These are phyloP conservation scores for Syncerus caffer DNA, from an alignment of 2,797 vertebrate species.

Conservation along the genomic window DNA sequence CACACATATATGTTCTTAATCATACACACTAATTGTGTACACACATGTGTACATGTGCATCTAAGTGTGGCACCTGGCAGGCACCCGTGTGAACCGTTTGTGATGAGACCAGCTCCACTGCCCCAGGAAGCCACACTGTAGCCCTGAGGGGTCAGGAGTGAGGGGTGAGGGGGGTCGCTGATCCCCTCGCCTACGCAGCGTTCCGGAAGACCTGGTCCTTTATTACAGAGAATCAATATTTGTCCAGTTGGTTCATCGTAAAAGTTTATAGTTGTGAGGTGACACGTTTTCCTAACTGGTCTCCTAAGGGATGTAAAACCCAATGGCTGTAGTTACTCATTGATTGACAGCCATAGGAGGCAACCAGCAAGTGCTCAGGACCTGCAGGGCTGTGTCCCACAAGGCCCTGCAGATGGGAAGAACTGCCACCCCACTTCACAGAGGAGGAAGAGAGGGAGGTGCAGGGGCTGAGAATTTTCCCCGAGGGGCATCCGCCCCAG, in stretches of 20 bases:
- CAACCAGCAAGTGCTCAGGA: accelerated
- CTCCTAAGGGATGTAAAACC: constrained; percentile 36
- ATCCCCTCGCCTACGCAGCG: accelerated
- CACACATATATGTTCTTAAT: not conserved
- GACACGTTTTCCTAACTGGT: constrained; percentile 27
- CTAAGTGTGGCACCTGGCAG: accelerated
- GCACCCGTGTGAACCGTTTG: accelerated
- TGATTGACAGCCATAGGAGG: not conserved
- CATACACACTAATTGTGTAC: accelerated
- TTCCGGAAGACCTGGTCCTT: not conserved
- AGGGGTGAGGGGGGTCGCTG: accelerated
- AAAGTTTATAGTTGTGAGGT: constrained; percentile 45
- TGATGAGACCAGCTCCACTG: accelerated
- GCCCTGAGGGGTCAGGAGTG: accelerated
- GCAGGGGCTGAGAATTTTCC: accelerated
- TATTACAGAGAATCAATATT: not conserved
- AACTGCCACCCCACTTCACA: accelerated
- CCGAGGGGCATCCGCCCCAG: accelerated
- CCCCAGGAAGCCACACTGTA: accelerated
- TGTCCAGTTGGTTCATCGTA: not conserved
- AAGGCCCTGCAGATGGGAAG: accelerated
- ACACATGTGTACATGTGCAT: no score
- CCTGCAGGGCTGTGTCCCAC: accelerated
- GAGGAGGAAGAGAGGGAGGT: not conserved
- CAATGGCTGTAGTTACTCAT: accelerated